A percentile compares a stretch with the other conserved stretches of the same genome.
Evolutionary conservation across 2,797 vertebrate genomes (phyloP).

Genomic region (Psittacula echo): DNA sequence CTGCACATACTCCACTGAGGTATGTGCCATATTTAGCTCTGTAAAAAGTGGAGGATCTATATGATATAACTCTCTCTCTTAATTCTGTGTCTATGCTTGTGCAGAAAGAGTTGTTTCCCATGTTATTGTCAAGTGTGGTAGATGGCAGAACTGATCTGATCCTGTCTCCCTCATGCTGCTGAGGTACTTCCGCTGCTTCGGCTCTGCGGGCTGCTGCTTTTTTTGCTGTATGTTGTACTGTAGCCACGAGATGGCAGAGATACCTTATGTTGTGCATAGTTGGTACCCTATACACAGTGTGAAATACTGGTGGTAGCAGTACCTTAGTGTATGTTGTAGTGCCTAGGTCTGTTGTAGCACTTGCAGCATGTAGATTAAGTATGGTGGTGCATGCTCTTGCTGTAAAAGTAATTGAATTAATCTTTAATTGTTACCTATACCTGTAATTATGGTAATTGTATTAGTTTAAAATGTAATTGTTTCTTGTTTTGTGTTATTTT

Average conservation of each 20-base stretch:
- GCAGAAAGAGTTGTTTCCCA: accelerated
- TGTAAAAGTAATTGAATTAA: not conserved
- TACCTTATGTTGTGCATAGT: accelerated
- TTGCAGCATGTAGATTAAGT: not conserved
- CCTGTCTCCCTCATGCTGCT: accelerated
- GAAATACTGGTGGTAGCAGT: not conserved
- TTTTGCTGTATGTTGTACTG: not conserved
- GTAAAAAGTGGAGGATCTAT: not conserved
- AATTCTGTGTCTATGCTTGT: not conserved
- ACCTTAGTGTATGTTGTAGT: not conserved
- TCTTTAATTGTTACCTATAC: not conserved
- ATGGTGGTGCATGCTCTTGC: not conserved
- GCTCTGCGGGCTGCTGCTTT: not conserved
- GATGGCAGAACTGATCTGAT: not conserved
- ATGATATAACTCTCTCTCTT: not conserved
- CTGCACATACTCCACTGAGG: not conserved
- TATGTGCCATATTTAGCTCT: not conserved
- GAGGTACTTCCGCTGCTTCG: not conserved
- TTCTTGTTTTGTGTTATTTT: not conserved
- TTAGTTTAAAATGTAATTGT: not conserved
- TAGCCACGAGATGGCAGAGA: not conserved
- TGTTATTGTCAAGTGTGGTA: not conserved
- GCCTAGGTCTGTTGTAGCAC: not conserved
- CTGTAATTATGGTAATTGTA: not conserved
- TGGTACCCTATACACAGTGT: accelerated